These are phyloP conservation scores for Brachionus sp. DNA, from an alignment of 1,140 invertebrate species.

Conservation along the genomic window DNA sequence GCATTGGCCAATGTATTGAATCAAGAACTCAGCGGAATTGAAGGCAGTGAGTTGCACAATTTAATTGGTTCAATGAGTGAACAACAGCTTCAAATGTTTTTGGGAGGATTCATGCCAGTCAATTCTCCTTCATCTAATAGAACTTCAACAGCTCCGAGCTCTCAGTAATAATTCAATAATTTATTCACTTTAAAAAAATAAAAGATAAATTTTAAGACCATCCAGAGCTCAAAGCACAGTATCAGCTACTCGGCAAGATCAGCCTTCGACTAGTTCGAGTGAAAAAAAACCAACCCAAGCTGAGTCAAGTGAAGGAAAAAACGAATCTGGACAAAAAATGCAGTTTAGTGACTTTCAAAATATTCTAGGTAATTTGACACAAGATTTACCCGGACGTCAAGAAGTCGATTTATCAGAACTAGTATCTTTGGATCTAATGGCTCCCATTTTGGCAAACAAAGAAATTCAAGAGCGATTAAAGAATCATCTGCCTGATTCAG, in stretches of 20 bases:
- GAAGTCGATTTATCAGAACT: conserved; percentile 36
- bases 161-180: not conserved
- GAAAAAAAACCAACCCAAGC: conserved; percentile 5
- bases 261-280: not conserved
- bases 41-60: conserved; percentile 23
- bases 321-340: conserved; percentile 15
- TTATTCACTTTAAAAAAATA: not conserved
- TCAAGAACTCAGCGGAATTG: conserved; percentile 1
- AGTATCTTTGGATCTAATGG: conserved; percentile 15
- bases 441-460: conserved; percentile 35
- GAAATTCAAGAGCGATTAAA: conserved; percentile 15
- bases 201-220: not conserved
- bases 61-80: conserved; percentile 36
- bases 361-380: conserved; percentile 32
- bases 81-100: conserved; percentile 32
- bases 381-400: not conserved
- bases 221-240: conserved; percentile 15
- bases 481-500: conserved; percentile 4
- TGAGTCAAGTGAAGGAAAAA: not conserved
- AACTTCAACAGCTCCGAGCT: conserved; percentile 13
- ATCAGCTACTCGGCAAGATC: not conserved
- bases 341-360: conserved; percentile 44
- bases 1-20: conserved; percentile 9
- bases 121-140: conserved; percentile 23
- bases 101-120: conserved; percentile 29